Conservation (phyloP, 2,113 vertebrate genomes). For the Hyaena hyaena region DNA sequence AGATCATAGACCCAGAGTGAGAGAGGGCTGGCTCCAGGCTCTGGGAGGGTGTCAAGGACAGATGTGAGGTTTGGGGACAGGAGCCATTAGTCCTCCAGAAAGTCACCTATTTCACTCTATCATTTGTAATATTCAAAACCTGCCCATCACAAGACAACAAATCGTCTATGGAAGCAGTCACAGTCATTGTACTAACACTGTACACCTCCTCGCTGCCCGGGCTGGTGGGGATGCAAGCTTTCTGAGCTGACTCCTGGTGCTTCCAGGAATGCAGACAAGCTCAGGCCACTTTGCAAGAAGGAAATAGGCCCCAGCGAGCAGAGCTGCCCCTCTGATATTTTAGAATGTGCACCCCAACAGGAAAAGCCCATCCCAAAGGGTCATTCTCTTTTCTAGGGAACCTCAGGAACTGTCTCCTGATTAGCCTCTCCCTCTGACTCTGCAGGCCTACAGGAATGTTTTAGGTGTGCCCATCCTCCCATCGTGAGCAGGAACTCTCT, state of each 20-base stretch:
- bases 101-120: neutral
- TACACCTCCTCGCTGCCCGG: neutral
- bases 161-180: neutral
- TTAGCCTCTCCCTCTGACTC: neutral
- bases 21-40: neutral
- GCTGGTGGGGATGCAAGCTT: neutral
- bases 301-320: neutral
- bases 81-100: neutral
- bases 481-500: neutral
- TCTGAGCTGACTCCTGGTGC: neutral
- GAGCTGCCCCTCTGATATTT: neutral
- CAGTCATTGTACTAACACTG: neutral
- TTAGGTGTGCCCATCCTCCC: neutral
- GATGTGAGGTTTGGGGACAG: neutral
- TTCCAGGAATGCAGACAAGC: neutral
- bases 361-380: neutral
- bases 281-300: neutral
- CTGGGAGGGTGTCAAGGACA: neutral
- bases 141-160: neutral
- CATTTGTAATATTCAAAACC: neutral
- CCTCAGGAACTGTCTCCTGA: neutral
- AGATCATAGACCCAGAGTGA: constrained; percentile 19
- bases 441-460: neutral
- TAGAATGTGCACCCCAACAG: neutral
- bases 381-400: neutral